phyloP scores from a whole-genome alignment of 2,113 vertebrate species.

The Microcebus ravelobensis region DNA sequence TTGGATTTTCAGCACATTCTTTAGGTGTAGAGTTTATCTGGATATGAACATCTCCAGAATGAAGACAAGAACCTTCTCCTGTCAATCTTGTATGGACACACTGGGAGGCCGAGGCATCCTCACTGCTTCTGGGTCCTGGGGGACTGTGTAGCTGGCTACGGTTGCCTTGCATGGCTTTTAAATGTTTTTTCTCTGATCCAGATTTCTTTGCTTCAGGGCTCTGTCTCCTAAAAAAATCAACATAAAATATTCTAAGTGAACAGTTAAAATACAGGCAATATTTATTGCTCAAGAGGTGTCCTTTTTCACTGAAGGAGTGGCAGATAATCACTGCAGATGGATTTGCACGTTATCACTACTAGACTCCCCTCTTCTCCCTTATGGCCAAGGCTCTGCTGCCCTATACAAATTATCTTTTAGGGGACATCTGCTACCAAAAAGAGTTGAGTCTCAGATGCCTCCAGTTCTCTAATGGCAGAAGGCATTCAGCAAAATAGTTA shows the following conservation, averaged over 20 bases:
- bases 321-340: neutral
- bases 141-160: conserved; percentile 81
- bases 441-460: neutral
- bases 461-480: neutral
- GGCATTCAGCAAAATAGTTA: neutral
- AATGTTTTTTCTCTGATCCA: conserved; percentile 80
- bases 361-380: neutral
- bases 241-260: conserved; percentile 18
- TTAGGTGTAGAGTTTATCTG: conserved; percentile 82
- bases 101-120: conserved; percentile 81
- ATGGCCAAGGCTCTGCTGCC: neutral
- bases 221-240: conserved; percentile 76
- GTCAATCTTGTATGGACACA: conserved; percentile 80
- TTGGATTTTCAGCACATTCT: conserved; percentile 83
- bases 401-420: conserved; percentile 1
- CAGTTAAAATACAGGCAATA: neutral
- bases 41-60: conserved; percentile 86
- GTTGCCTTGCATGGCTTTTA: conserved; percentile 89
- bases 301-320: conserved; percentile 21
- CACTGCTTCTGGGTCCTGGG: conserved; percentile 77
- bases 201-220: conserved; percentile 82
- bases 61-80: conserved; percentile 79
- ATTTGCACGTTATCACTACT: neutral
- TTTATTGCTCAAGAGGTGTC: neutral
- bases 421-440: conserved; percentile 13